Conservation (phyloP, 2,113 vertebrate genomes). For the Nestor notabilis region DNA sequence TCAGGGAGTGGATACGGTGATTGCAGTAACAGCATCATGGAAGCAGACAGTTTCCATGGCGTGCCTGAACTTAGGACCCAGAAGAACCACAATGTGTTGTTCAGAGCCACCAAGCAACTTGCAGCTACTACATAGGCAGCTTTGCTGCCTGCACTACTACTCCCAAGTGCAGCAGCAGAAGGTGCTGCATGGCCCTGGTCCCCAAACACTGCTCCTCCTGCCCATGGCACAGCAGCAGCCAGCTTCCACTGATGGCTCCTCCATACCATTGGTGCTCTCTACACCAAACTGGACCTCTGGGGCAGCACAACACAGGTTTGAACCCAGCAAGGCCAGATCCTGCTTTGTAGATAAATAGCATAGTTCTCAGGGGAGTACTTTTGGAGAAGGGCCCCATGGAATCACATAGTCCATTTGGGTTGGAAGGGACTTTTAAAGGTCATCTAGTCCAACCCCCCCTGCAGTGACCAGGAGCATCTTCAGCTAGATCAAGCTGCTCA, state of each 20-base stretch:
- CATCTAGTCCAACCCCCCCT: background rate
- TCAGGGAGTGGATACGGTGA: background rate
- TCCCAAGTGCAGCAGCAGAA: background rate
- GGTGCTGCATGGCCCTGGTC: background rate
- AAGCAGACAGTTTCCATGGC: background rate
- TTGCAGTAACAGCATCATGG: background rate
- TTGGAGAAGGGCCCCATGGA: background rate
- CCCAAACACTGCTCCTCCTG: background rate
- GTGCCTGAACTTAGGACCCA: background rate
- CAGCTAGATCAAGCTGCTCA: background rate
- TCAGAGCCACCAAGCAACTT: background rate
- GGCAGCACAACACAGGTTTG: accelerated
- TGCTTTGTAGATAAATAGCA: background rate
- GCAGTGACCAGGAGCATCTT: background rate
- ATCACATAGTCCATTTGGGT: background rate
- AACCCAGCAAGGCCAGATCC: background rate
- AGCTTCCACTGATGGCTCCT: accelerated
- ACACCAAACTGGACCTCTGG: background rate
- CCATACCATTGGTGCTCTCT: background rate
- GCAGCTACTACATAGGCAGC: background rate
- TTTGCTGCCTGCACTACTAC: background rate
- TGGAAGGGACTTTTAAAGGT: background rate
- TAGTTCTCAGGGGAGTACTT: background rate
- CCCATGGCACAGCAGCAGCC: background rate
- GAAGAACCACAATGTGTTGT: background rate